These are phyloP conservation scores for Teleogryllus oceanicus DNA, from an alignment of 2,888 invertebrate genomes.

Conservation along the genomic window DNA sequence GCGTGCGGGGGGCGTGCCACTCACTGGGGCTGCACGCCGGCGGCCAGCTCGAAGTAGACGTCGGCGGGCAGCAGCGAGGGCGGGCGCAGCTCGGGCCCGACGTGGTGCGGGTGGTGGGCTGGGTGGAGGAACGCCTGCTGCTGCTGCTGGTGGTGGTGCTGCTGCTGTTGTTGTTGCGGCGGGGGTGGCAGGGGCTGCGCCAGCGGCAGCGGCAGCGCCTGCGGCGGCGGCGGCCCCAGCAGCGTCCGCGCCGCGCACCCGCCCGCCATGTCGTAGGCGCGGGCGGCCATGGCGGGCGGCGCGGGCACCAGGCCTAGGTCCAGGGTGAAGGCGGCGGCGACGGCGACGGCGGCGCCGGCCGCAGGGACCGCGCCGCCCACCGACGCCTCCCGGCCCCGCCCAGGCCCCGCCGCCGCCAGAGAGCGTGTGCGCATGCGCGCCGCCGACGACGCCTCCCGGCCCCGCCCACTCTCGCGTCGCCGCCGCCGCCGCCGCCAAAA, in stretches of 20 bases:
- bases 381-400: too few species aligned
- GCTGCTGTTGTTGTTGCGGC: neutral
- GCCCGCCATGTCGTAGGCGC: neutral
- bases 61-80: neutral
- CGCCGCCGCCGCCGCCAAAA: neutral
- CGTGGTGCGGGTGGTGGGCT: neutral
- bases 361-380: neutral
- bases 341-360: neutral
- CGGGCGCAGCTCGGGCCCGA: neutral
- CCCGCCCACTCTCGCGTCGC: neutral
- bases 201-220: neutral
- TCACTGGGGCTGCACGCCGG: constrained; percentile 1
- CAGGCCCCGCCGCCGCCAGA: neutral
- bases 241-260: neutral
- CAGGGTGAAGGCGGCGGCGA: neutral
- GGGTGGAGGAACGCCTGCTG: too few species aligned
- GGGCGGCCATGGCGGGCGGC: neutral
- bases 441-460: neutral
- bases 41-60: neutral
- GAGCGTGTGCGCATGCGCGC: neutral
- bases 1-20: neutral
- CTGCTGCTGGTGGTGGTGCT: neutral
- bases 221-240: neutral
- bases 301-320: neutral
- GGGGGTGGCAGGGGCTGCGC: neutral